Percentiles rank a stretch among this genome's conserved stretches.
Conservation (phyloP, 2,797 vertebrate genomes). For the Enteromius afrohamiltoni region DNA sequence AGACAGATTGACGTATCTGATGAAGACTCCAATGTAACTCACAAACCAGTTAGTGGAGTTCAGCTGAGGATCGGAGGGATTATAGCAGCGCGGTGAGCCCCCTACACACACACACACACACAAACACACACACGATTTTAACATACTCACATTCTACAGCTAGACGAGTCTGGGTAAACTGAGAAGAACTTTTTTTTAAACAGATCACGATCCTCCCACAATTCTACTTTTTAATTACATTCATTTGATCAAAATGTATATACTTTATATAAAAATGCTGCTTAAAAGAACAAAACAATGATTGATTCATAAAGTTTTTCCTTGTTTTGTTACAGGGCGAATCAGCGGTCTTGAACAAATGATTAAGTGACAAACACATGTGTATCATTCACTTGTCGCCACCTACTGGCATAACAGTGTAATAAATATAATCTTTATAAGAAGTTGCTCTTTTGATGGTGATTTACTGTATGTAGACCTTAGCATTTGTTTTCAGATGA, state of each 20-base stretch:
- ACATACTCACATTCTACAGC: not conserved
- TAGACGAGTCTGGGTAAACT: not conserved
- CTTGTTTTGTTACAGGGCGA: not conserved
- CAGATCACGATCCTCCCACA: not conserved
- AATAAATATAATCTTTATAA: not conserved
- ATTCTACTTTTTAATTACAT: not conserved
- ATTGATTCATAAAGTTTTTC: not conserved
- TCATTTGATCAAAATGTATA: not conserved
- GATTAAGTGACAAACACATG: not conserved
- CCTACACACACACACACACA: conserved; percentile 56
- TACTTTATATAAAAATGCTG: not conserved
- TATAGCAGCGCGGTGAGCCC: conserved; percentile 68
- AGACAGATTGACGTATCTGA: conserved; percentile 65
- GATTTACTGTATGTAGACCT: not conserved
- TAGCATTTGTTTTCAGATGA: not conserved
- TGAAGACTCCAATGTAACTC: conserved; percentile 68
- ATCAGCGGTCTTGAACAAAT: not conserved
- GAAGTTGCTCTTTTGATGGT: not conserved
- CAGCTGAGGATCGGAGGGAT: conserved; percentile 63
- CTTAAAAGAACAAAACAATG: not conserved
- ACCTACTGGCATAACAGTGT: not conserved
- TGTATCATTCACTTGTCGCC: not conserved
- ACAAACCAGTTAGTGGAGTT: conserved; percentile 75
- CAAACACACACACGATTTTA: not conserved
- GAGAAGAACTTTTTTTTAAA: not conserved